These are phyloP conservation scores for Drosophila ficusphila DNA, from an alignment of 1,140 invertebrate genomes.

Conservation along the genomic window DNA sequence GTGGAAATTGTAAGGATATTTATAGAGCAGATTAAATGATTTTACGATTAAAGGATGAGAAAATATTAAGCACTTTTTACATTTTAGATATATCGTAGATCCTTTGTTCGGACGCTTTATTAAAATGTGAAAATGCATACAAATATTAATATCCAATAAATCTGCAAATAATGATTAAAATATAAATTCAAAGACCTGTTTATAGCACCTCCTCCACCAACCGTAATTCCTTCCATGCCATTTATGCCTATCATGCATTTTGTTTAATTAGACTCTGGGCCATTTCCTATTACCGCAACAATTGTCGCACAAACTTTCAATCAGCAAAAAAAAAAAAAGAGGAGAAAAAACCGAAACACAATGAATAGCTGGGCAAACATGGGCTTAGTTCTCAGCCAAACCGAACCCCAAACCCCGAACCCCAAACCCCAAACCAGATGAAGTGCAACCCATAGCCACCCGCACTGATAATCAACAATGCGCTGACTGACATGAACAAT, in stretches of 20 bases:
- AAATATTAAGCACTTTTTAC: too few species aligned
- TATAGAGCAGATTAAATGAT: background rate
- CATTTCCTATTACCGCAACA: constrained; percentile 71
- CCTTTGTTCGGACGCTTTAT: too few species aligned
- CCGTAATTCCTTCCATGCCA: background rate
- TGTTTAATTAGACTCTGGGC: constrained; percentile 60
- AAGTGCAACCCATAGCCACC: constrained; percentile 10
- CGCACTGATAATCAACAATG: constrained; percentile 68
- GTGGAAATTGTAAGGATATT: constrained; percentile 48
- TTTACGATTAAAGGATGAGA: too few species aligned
- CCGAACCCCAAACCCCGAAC: background rate
- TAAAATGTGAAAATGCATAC: too few species aligned
- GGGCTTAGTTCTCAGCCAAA: constrained; percentile 22
- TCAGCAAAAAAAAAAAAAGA: constrained; percentile 33
- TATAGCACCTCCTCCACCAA: background rate
- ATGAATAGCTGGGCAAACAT: constrained; percentile 61
- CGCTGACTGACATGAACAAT: constrained; percentile 76
- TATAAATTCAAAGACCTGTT: background rate
- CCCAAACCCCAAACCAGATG: background rate
- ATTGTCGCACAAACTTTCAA: constrained; percentile 77
- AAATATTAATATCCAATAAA: background rate
- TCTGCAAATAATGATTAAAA: constrained; percentile 3
- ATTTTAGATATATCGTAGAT: too few species aligned
- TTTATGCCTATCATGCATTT: constrained; percentile 18
- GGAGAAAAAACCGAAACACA: constrained; percentile 13